Base-by-base conservation (phyloP, 2,797 vertebrate genomes). In the Poeciliopsis infans region DNA sequence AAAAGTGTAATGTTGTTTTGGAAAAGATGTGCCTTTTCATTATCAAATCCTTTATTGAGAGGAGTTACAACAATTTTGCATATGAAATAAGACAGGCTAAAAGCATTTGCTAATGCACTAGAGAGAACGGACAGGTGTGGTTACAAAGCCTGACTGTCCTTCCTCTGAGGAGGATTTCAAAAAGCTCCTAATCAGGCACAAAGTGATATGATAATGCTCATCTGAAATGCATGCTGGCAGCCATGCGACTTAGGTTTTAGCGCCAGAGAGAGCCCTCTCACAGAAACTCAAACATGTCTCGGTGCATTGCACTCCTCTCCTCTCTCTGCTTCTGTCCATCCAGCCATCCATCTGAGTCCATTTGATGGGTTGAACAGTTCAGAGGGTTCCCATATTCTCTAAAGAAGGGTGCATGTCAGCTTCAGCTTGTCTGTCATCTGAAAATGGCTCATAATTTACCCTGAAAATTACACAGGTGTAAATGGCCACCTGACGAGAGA, bases 31-130 rank as follows among this genome's bases (percentile, higher is more conserved):
- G 53, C 77, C 73, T 79, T 80, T 79, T 82, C 74, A 43, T 41
- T 7, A 28, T 53, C 76, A 55, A 84, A 91, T 87, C 79, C 89
- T 93, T 89, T 88, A 91, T 85, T 4, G 73, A 85, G 78, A 86
- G 72, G 79, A 87, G 81, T 85, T 85, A 77, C 90, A 91, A 88
- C 74, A 83, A 81, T 84, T 88, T 82, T 79, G 81, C 74, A 84
- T 81, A 81, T 79, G 79, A 78, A 76, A 82, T 80, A 85, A 51
- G 45, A 78, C 2, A 55, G 83, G 49, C 72, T 85, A 69, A 79
- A 43, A 68, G 20, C 83, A 77, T 91, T 84, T 69, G 77, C 46
- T 13, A 76, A 83, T 77, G 83, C 75, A 81, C 80, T 66, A 73
- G 61, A 82, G 46, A 75, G 45, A 74, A 43, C 49, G 49, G 31